A percentile compares a stretch with the other conserved stretches of the same genome.
Conservation (phyloP, 2,113 vertebrate genomes). For the Phasianus colchicus region DNA sequence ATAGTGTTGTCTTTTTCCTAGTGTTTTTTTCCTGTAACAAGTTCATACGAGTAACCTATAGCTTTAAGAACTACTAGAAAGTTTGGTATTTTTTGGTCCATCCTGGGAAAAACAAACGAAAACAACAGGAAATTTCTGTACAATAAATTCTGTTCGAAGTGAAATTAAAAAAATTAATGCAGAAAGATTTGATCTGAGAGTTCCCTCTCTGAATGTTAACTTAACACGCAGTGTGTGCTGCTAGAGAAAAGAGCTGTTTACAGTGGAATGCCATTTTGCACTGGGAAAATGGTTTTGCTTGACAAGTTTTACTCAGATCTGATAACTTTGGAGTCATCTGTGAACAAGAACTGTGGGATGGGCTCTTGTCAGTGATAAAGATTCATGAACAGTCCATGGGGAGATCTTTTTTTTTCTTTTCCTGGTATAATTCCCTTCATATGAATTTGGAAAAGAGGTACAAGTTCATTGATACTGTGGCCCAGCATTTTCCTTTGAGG, state of each 20-base stretch:
- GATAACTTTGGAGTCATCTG: not conserved
- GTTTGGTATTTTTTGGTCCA: not conserved
- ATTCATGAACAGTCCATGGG: not conserved
- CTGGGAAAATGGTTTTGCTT: not conserved
- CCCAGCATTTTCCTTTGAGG: constrained; percentile 1
- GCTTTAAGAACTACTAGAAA: constrained; percentile 6
- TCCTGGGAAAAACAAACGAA: not conserved
- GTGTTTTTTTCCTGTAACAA: constrained; percentile 42
- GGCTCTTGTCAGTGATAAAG: not conserved
- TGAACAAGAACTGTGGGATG: not conserved
- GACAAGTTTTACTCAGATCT: constrained; percentile 4
- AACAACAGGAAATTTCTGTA: fast-evolving
- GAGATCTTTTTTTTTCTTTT: not conserved
- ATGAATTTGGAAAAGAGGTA: not conserved
- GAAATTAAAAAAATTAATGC: not conserved
- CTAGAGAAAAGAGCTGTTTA: not conserved
- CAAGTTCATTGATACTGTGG: not conserved
- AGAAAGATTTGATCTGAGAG: not conserved
- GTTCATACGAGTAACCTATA: constrained; percentile 8
- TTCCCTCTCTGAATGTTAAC: not conserved
- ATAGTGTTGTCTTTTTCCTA: constrained; percentile 36
- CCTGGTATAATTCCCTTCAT: not conserved
- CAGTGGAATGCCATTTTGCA: not conserved
- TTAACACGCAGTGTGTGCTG: not conserved
- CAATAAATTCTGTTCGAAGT: not conserved